These are phyloP conservation scores for Zaprionus tsacasi DNA, from an alignment of 1,140 invertebrate species.

Conservation along the genomic window DNA sequence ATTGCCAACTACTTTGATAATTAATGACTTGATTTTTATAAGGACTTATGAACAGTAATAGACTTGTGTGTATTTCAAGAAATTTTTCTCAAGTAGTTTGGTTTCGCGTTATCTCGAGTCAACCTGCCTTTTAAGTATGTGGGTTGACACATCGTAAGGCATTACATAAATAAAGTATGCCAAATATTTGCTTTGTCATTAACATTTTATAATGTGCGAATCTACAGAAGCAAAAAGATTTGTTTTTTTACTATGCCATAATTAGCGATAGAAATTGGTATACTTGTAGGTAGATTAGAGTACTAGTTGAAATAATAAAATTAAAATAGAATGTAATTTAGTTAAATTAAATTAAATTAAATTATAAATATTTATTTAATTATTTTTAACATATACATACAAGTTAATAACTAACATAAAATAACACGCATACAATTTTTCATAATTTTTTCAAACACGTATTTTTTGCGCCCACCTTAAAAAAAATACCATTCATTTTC, in stretches of 20 bases:
- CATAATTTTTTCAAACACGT: not conserved
- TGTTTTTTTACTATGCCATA: not conserved
- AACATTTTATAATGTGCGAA: not conserved
- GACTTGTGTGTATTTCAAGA: too few relatives aligned
- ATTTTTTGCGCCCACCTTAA: not conserved
- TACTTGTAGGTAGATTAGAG: not conserved
- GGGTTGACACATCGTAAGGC: not conserved
- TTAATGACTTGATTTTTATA: not conserved
- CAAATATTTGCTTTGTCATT: not conserved
- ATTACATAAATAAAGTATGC: not conserved
- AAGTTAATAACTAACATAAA: not conserved
- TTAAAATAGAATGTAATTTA: not conserved
- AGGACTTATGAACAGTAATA: not conserved
- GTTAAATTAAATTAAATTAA: not conserved
- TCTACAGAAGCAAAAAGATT: not conserved
- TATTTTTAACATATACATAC: not conserved
- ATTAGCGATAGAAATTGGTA: not conserved
- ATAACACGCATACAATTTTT: not conserved
- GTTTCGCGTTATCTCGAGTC: not conserved
- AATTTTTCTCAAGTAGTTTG: too few relatives aligned
- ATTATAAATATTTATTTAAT: not conserved
- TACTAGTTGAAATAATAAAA: not conserved
- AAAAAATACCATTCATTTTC: not conserved
- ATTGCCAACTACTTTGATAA: not conserved
- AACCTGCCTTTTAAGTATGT: not conserved